phyloP scores from a whole-genome alignment of 2,113 vertebrate genomes.

The Ophiodon elongatus region DNA sequence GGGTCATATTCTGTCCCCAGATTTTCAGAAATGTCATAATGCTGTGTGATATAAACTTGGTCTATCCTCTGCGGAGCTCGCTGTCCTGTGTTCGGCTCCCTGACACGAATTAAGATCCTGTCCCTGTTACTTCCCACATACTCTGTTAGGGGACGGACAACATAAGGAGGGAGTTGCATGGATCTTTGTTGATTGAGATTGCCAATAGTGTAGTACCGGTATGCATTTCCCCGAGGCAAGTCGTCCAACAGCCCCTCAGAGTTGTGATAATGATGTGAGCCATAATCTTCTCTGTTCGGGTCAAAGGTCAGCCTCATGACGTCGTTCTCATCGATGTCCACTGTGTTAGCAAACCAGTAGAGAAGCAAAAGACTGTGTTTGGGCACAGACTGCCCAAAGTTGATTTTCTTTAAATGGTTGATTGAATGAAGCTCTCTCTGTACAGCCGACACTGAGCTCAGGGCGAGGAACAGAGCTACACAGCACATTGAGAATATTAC shows the following conservation, averaged over 20 bases:
- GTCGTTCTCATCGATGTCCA: conserved; percentile 54
- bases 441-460: conserved; percentile 41
- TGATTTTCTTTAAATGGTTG: conserved; percentile 60
- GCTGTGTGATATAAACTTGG: conserved; percentile 74
- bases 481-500: conserved; percentile 16
- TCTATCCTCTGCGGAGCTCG: conserved; percentile 30
- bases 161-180: conserved; percentile 52
- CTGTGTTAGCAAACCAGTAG: conserved; percentile 73
- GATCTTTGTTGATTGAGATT: conserved; percentile 40
- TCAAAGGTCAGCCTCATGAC: conserved; percentile 64
- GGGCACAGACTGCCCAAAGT: conserved; percentile 56
- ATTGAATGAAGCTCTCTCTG: conserved; percentile 48
- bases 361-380: conserved; percentile 70
- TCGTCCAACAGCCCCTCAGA: conserved; percentile 54
- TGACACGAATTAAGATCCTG: conserved; percentile 70
- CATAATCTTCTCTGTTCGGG: conserved; percentile 52
- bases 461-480: conserved; percentile 29
- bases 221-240: too few relatives aligned
- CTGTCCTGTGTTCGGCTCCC: not conserved
- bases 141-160: not conserved
- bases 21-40: conserved; percentile 38
- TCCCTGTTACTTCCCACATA: conserved; percentile 57
- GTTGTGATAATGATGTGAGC: conserved; percentile 72
- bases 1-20: conserved; percentile 67
- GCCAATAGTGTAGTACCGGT: conserved; percentile 69